These are phyloP conservation scores for Brachylomia viminalis DNA, from an alignment of 2,888 invertebrate species.

Conservation along the genomic window DNA sequence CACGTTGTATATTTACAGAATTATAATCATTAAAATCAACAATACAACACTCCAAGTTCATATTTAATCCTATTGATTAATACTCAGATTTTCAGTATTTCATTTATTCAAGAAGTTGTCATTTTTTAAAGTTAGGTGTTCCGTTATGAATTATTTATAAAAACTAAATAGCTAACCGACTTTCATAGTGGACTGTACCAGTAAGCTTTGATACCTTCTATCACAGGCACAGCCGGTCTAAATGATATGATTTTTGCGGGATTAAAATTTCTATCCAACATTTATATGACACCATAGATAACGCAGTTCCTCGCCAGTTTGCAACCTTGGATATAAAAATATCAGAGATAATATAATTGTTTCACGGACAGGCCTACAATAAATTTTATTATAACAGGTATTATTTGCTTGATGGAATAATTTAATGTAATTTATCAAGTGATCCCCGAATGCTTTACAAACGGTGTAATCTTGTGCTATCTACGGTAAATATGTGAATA, in stretches of 20 bases:
- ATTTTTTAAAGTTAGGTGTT: not conserved
- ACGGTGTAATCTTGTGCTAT: constrained; percentile 54
- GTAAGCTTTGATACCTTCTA: not conserved
- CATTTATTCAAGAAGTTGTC: not conserved
- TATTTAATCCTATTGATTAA: no score
- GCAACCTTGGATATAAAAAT: constrained; percentile 39
- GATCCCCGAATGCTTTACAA: constrained; percentile 29
- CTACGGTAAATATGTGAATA: constrained; percentile 39
- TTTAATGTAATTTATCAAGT: constrained; percentile 36
- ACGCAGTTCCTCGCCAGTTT: not conserved
- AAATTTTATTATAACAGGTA: constrained; percentile 29
- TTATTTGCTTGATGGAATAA: constrained; percentile 34
- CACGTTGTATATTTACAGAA: no score
- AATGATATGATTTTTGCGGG: not conserved
- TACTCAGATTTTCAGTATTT: not conserved
- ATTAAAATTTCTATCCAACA: constrained; percentile 19
- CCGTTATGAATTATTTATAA: not conserved
- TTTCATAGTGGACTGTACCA: not conserved
- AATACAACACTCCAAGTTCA: no score
- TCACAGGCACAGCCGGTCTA: not conserved
- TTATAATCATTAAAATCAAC: no score
- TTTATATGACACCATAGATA: constrained; percentile 24
- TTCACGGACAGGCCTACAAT: constrained; percentile 22
- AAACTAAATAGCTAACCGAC: not conserved
- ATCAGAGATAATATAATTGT: constrained; percentile 43